Percentiles rank a stretch among this genome's conserved stretches.
Conservation (phyloP, 2,113 vertebrate species). For the Anarrhichthys ocellatus region DNA sequence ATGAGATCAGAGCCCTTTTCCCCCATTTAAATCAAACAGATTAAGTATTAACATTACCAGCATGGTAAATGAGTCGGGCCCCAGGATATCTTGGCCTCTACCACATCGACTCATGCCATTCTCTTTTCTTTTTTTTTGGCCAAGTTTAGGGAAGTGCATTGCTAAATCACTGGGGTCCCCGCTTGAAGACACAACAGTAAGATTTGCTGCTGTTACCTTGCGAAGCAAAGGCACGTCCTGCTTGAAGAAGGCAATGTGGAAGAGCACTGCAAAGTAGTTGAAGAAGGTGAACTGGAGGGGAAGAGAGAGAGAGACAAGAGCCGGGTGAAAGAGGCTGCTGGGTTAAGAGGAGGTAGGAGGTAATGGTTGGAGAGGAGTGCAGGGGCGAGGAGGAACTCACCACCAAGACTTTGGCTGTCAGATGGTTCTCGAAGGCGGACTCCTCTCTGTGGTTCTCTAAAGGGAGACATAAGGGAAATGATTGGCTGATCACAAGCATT, state of each 20-base stretch:
- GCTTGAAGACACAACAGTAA: not conserved
- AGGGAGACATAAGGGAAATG: not conserved
- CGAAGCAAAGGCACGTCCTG: slow-evolving; percentile 84
- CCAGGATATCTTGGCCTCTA: too few relatives aligned
- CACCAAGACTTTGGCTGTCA: slow-evolving; percentile 86
- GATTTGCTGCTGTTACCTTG: slow-evolving; percentile 76
- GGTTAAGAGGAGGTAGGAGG: not conserved
- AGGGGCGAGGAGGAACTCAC: slow-evolving; percentile 70
- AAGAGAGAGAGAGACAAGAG: slow-evolving; percentile 11
- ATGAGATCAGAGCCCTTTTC: too few relatives aligned
- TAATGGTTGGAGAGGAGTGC: not conserved
- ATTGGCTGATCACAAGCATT: not conserved
- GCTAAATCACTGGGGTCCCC: not conserved
- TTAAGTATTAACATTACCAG: too few relatives aligned
- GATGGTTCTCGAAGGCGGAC: slow-evolving; percentile 83
- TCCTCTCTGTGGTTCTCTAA: slow-evolving; percentile 88
- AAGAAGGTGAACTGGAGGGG: slow-evolving; percentile 85
- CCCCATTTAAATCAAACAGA: too few relatives aligned
- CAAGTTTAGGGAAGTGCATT: not conserved
- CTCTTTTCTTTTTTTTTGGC: too few relatives aligned
- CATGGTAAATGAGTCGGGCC: too few relatives aligned
- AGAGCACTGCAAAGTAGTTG: slow-evolving; percentile 87
- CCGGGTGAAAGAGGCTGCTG: not conserved
- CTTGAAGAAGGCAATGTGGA: slow-evolving; percentile 87
- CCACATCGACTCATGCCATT: too few relatives aligned